Percentiles rank a stretch among this genome's conserved stretches.
Evolutionary conservation across 2,888 invertebrate species (phyloP).

Genomic region (Conchocele bisecta): DNA sequence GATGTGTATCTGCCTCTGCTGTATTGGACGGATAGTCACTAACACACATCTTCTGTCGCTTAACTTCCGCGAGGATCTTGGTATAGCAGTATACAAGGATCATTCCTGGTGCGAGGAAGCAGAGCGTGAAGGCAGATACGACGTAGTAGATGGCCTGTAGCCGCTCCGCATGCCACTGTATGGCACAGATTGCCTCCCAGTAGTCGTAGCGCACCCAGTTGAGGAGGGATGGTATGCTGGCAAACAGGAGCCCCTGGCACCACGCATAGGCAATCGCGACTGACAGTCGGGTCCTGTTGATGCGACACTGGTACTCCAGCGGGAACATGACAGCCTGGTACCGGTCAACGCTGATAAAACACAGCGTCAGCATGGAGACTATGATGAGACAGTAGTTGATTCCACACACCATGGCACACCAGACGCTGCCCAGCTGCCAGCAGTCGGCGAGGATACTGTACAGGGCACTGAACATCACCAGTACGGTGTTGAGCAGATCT

Average conservation of each 20-base stretch:
- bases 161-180: constrained; percentile 75
- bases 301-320: constrained; percentile 65
- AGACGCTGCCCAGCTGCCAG: constrained; percentile 57
- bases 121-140: constrained; percentile 73
- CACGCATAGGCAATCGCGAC: constrained; percentile 72
- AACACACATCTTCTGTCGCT: constrained; percentile 30
- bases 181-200: constrained; percentile 81
- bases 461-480: constrained; percentile 75
- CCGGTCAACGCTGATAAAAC: constrained; percentile 80
- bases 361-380: constrained; percentile 80
- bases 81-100: constrained; percentile 72
- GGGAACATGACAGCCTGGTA: constrained; percentile 77
- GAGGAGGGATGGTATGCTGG: constrained; percentile 66
- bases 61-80: constrained; percentile 62
- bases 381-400: constrained; percentile 81
- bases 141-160: constrained; percentile 73
- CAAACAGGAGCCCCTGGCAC: constrained; percentile 77
- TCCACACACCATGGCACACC: constrained; percentile 76
- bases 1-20: background rate
- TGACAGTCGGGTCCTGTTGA: constrained; percentile 61
- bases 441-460: constrained; percentile 63
- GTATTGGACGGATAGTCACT: background rate
- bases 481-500: constrained; percentile 68
- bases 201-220: constrained; percentile 81
- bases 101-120: constrained; percentile 76